A percentile compares a stretch with the other conserved stretches of the same genome.
phyloP scores from a whole-genome alignment of 2,797 vertebrate species.

The Melanotaenia trifasciata region DNA sequence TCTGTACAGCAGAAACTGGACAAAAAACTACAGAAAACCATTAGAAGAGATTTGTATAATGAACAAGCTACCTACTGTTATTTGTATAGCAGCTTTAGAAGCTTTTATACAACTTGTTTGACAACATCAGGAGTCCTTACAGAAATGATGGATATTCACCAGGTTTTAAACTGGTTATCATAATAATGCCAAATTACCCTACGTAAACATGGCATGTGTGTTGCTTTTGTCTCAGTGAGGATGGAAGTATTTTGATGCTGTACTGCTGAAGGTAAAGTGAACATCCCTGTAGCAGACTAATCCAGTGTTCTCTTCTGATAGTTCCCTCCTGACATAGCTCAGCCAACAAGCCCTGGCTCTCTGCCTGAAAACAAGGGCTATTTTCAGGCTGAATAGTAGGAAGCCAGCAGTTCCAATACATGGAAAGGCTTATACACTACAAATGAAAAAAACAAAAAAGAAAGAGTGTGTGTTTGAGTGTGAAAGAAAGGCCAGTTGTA shows the following conservation, averaged over 20 bases:
- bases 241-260: constrained; percentile 58
- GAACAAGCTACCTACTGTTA: not conserved
- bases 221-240: constrained; percentile 24
- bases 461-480: constrained; percentile 18
- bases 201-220: constrained; percentile 46
- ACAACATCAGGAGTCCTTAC: constrained; percentile 24
- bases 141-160: constrained; percentile 32
- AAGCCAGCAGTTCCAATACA: constrained; percentile 88
- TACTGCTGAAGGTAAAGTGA: constrained; percentile 72
- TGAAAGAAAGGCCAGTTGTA: constrained; percentile 77
- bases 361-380: constrained; percentile 88
- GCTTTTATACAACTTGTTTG: constrained; percentile 31
- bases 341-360: constrained; percentile 87
- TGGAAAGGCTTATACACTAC: constrained; percentile 80
- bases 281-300: constrained; percentile 76
- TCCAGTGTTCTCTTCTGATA: constrained; percentile 76
- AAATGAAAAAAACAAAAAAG: constrained; percentile 58
- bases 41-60: constrained; percentile 4
- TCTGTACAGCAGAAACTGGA: constrained; percentile 23
- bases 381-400: constrained; percentile 93
- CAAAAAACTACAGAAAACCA: constrained; percentile 14
- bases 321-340: constrained; percentile 79
- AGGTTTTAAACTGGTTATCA: constrained; percentile 34
- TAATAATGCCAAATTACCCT: constrained; percentile 56
- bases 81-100: constrained; percentile 5